Conservation (phyloP, 2,113 vertebrate species). For the Anolis carolinensis region DNA sequence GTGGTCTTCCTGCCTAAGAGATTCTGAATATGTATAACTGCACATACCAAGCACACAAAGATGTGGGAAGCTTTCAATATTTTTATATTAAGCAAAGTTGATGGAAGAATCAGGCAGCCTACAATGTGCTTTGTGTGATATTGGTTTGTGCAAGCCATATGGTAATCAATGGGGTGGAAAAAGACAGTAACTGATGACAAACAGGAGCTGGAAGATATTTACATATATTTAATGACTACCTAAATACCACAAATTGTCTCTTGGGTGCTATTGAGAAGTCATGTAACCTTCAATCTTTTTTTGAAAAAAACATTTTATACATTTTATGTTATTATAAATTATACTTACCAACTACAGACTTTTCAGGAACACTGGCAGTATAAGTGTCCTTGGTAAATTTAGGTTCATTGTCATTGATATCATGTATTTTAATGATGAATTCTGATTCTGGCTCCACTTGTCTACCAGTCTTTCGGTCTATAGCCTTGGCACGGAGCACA, state of each 20-base stretch:
- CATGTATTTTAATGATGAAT: conserved; percentile 98
- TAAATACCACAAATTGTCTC: conserved; percentile 21
- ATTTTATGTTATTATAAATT: conserved; percentile 49
- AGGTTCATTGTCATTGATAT: conserved; percentile 98
- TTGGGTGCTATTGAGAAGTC: background rate
- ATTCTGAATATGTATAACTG: too few species aligned
- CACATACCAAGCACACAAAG: too few species aligned
- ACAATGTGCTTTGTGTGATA: rapidly evolving
- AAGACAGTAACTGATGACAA: conserved; percentile 12
- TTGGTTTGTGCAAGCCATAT: conserved; percentile 29
- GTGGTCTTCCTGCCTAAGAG: too few species aligned
- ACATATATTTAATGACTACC: background rate
- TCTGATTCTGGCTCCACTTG: conserved; percentile 95
- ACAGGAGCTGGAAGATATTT: conserved; percentile 30
- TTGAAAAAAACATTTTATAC: rapidly evolving
- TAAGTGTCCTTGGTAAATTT: conserved; percentile 91
- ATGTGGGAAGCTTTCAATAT: background rate
- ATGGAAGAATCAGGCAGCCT: background rate
- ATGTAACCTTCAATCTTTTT: background rate
- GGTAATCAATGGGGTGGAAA: conserved; percentile 4
- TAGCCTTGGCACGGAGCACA: conserved; percentile 90
- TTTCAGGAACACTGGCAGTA: conserved; percentile 91
- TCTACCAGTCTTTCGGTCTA: conserved; percentile 87
- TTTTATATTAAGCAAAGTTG: background rate
- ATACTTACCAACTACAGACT: conserved; percentile 95